Evolutionary conservation across 2,888 invertebrate genomes (phyloP).

Genomic region (Drosophila quinaria): DNA sequence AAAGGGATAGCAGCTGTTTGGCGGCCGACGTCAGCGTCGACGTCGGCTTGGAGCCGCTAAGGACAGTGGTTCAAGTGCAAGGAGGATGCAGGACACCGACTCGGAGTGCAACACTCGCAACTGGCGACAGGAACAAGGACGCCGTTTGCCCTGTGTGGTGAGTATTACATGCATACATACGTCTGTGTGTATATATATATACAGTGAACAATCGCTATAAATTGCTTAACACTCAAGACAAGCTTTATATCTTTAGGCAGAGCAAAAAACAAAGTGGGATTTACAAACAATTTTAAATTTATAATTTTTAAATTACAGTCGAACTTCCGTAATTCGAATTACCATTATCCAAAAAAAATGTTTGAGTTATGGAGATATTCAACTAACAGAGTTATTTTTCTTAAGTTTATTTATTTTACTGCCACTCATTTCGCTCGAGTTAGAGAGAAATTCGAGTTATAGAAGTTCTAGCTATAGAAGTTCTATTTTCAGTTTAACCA

Average conservation of each 20-base stretch:
- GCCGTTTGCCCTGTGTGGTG: slow-evolving; percentile 58
- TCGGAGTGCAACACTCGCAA: slow-evolving; percentile 52
- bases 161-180: slow-evolving; percentile 43
- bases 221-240: neutral
- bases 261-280: too few relatives aligned
- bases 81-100: slow-evolving; percentile 73
- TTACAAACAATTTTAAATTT: too few relatives aligned
- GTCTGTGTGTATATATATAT: slow-evolving; percentile 11
- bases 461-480: too few relatives aligned
- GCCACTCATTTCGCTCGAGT: too few relatives aligned
- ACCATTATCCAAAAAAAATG: too few relatives aligned
- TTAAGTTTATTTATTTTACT: too few relatives aligned
- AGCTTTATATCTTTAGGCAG: neutral
- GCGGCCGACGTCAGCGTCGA: slow-evolving; percentile 20
- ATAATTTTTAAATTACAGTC: too few relatives aligned
- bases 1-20: slow-evolving; percentile 74
- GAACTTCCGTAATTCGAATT: too few relatives aligned
- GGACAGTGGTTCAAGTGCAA: slow-evolving; percentile 85
- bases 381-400: too few relatives aligned
- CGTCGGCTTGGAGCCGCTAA: slow-evolving; percentile 56
- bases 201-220: slow-evolving; percentile 39
- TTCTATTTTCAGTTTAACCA: too few relatives aligned
- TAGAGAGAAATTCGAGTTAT: too few relatives aligned
- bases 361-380: too few relatives aligned
- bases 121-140: slow-evolving; percentile 10